phyloP scores from a whole-genome alignment of 2,797 vertebrate species.

The Cirrhinus molitorella region DNA sequence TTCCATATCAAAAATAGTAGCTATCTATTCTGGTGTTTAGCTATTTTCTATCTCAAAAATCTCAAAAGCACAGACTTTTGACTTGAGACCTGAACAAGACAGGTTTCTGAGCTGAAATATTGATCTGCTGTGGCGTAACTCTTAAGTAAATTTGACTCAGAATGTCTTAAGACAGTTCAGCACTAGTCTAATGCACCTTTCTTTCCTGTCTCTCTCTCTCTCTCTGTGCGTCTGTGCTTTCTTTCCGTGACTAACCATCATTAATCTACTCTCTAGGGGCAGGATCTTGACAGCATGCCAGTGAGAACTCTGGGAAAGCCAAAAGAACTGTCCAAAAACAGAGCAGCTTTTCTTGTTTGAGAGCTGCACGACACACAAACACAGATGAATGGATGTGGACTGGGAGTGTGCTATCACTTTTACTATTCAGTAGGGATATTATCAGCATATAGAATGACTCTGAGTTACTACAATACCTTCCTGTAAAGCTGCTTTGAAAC shows the following conservation, averaged over 20 bases:
- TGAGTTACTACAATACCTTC: not conserved
- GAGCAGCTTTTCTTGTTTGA: constrained; percentile 76
- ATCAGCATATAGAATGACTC: not conserved
- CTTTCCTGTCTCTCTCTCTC: constrained; percentile 31
- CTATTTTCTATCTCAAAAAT: not conserved
- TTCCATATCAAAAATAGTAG: no score
- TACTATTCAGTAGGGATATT: not conserved
- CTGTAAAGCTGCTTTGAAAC: not conserved
- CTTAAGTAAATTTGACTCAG: not conserved
- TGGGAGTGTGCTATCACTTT: not conserved
- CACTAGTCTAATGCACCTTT: constrained; percentile 42
- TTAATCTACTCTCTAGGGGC: constrained; percentile 84
- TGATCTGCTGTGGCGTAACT: not conserved
- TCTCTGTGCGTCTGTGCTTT: constrained; percentile 64
- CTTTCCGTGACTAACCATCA: constrained; percentile 86
- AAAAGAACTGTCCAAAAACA: constrained; percentile 76
- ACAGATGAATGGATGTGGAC: not conserved
- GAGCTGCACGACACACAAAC: constrained; percentile 44
- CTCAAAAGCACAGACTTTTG: no score
- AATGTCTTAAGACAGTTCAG: not conserved
- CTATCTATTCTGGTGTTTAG: not conserved
- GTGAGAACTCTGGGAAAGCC: constrained; percentile 74
- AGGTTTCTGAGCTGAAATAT: no score
- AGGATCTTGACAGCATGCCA: constrained; percentile 81
- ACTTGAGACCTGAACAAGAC: not conserved